A percentile compares a stretch with the other conserved stretches of the same genome.
phyloP scores from a whole-genome alignment of 2,113 vertebrate species.

The Oxygymnocypris stewartii region DNA sequence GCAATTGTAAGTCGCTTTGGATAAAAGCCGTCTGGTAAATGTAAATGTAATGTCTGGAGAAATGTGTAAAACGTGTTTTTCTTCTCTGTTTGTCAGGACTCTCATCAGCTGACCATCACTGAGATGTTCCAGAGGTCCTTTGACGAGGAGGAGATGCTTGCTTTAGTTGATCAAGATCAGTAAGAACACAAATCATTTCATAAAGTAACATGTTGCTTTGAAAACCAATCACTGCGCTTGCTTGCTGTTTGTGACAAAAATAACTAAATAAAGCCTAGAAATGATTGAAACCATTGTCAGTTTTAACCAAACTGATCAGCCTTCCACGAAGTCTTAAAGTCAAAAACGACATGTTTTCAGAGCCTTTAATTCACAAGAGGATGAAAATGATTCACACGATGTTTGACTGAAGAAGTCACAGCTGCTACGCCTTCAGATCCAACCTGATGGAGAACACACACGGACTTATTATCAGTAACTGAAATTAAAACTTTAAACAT shows the following conservation, averaged over 20 bases:
- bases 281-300: background rate
- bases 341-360: background rate
- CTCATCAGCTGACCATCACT: conserved; percentile 79
- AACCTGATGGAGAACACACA: no score
- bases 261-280: background rate
- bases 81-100: conserved; percentile 64
- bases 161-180: background rate
- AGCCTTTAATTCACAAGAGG: conserved; percentile 57
- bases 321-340: background rate
- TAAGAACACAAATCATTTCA: background rate
- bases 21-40: no score
- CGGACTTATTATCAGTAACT: background rate
- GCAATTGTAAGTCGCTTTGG: no score
- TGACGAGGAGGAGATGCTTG: conserved; percentile 29
- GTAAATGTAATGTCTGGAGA: background rate
- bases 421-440: background rate
- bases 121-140: conserved; percentile 89
- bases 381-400: no score
- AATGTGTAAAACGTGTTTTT: background rate
- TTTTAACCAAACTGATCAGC: background rate
- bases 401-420: background rate
- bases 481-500: background rate
- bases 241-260: background rate
- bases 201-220: background rate
- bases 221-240: background rate